Evolutionary conservation across 2,888 invertebrate species (phyloP), one percentile per base, ranked within the genome.

Genomic region (Papilio demoleus): DNA sequence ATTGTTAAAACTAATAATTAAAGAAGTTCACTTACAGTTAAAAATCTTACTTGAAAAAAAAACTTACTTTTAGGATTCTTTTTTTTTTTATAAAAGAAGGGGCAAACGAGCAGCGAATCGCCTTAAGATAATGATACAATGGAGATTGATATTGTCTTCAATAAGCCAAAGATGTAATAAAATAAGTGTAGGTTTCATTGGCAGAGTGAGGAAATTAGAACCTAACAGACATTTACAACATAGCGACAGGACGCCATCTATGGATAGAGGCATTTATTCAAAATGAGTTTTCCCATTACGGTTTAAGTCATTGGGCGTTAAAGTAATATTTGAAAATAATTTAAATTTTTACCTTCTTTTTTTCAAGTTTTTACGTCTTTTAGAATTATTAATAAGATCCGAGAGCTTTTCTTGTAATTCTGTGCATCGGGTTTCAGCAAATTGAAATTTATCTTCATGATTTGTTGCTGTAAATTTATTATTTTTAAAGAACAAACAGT

Each of bases 331-430:
- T 19, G 22, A 47, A 22, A 9, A 60, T 34, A 4, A 47, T 0
- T 19, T 34, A 31, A 14, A 64, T 36, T 24, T 11, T 31, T 77
- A 90, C 92, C 92, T 92, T 65, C 87, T 80, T 73, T 87, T 91
- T 81, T 88, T 91, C 62, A 87, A 73, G 78, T 90, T 90, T 71
- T 79, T 82, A 81, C 88, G 90, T 71, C 80, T 82, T 79, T 89
- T 92, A 60, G 89, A 81, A 58, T 77, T 77, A 77, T 88, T 90
- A 5, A 92, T 85, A 76, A 87, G 73, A 72, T 90, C 85, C 19
- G 53, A 56, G 68, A 92, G 83, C 84, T 91, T 91, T 53, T 90
- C 86, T 74, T 89, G 87, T 67, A 92, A 83, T 47, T 89, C 83
- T 50, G 87, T 80, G 75, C 92, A 92, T 74, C 88, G 81, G 27